These are phyloP conservation scores for Melangyna quadrimaculata DNA, from an alignment of 2,888 invertebrate genomes.

Conservation along the genomic window DNA sequence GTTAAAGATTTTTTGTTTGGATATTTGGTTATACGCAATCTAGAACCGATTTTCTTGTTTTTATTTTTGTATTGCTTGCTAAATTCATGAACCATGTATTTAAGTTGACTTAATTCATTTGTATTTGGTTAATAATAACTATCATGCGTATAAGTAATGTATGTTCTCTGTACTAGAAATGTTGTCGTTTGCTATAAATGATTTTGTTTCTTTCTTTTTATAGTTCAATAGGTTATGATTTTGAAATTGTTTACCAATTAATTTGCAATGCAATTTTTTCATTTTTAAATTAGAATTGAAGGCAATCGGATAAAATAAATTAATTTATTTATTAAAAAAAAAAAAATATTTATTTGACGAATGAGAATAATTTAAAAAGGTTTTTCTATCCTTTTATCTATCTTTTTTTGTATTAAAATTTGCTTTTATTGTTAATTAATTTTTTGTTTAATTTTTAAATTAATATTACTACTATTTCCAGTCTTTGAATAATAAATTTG, in stretches of 20 bases:
- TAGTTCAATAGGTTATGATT: slow-evolving; percentile 44
- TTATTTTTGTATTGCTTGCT: slow-evolving; percentile 31
- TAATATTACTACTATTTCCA: slow-evolving; percentile 72
- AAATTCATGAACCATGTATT: slow-evolving; percentile 57
- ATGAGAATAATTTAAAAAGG: slow-evolving; percentile 37
- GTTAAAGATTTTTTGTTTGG: slow-evolving; percentile 25
- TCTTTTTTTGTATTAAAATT: slow-evolving; percentile 41
- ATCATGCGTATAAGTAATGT: slow-evolving; percentile 42
- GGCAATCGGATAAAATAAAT: slow-evolving; percentile 35
- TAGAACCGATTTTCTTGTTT: slow-evolving; percentile 53
- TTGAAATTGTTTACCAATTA: slow-evolving; percentile 46
- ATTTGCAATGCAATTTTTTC: slow-evolving; percentile 18
- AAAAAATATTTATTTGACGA: slow-evolving; percentile 46
- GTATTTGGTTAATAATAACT: slow-evolving; percentile 29
- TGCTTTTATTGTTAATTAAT: slow-evolving; percentile 52
- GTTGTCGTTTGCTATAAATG: slow-evolving; percentile 45
- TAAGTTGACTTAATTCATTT: slow-evolving; percentile 53
- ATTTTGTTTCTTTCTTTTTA: slow-evolving; percentile 8
- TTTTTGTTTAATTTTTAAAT: slow-evolving; percentile 64
- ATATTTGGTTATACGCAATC: slow-evolving; percentile 41
- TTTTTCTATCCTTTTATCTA: slow-evolving; percentile 14
- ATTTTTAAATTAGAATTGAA: slow-evolving; percentile 34
- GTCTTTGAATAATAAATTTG: slow-evolving; percentile 73
- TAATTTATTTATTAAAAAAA: slow-evolving; percentile 6
- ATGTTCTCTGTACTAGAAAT: slow-evolving; percentile 52